Evolutionary conservation across 2,113 vertebrate species (phyloP).

Genomic region (Barbus barbus): DNA sequence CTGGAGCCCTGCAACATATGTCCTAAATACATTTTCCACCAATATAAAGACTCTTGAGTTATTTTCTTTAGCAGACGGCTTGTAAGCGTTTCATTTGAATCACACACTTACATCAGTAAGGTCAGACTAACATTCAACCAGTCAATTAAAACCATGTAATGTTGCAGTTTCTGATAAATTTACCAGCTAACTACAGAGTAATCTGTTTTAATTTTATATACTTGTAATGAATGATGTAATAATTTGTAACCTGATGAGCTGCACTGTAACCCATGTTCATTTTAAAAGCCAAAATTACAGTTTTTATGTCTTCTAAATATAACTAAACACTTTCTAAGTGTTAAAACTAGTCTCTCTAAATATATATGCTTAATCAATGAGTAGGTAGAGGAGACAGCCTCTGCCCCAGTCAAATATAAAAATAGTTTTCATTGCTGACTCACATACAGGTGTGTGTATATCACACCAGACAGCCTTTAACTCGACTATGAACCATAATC

Average conservation of each 20-base stretch:
- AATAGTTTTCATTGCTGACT: constrained; percentile 39
- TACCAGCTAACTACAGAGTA: background rate
- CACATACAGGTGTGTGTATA: constrained; percentile 18
- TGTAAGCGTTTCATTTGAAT: background rate
- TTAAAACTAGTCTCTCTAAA: background rate
- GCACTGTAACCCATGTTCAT: background rate
- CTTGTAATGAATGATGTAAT: background rate
- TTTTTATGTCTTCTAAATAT: constrained; percentile 1
- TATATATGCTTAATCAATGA: constrained; percentile 5
- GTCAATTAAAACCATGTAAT: background rate
- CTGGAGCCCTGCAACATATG: no score
- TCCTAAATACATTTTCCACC: background rate
- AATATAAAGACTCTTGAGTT: background rate
- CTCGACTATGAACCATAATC: constrained; percentile 57
- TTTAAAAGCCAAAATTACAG: background rate
- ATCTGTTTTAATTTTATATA: background rate
- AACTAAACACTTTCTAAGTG: background rate
- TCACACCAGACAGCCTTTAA: constrained; percentile 30
- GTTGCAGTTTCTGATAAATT: background rate
- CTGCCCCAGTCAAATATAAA: background rate
- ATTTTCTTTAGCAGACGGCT: background rate
- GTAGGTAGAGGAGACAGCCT: background rate
- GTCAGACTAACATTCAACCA: background rate
- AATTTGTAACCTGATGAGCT: background rate
- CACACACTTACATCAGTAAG: background rate